Evolutionary conservation across 2,113 vertebrate genomes (phyloP).

Genomic region (Microcebus murinus): DNA sequence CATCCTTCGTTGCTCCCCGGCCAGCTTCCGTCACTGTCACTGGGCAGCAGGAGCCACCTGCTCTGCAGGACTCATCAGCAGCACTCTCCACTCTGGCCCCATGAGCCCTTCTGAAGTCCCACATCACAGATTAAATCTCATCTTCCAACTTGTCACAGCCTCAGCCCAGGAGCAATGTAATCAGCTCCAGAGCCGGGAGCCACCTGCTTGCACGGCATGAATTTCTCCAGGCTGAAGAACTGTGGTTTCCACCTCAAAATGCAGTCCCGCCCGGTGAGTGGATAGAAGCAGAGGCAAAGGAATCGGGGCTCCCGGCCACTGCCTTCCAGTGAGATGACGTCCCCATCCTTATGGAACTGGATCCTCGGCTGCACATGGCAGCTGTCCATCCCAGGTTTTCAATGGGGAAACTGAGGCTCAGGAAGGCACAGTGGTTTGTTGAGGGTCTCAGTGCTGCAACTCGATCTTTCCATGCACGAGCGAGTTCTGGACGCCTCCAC

Average conservation of each 20-base stretch:
- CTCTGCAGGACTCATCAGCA: rapidly evolving
- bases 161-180: rapidly evolving
- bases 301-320: too few species aligned
- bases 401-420: rapidly evolving
- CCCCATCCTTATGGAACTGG: rapidly evolving
- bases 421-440: background rate
- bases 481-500: rapidly evolving
- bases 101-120: rapidly evolving
- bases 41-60: rapidly evolving
- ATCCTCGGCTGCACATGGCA: rapidly evolving
- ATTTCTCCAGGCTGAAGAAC: background rate
- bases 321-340: rapidly evolving
- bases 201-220: rapidly evolving
- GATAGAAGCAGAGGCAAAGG: rapidly evolving
- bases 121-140: rapidly evolving
- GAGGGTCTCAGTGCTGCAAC: rapidly evolving
- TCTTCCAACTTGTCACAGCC: background rate
- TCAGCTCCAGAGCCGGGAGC: rapidly evolving
- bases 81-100: too few species aligned
- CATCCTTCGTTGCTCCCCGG: rapidly evolving
- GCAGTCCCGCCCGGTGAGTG: background rate
- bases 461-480: rapidly evolving
- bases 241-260: rapidly evolving
- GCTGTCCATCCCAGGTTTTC: rapidly evolving
- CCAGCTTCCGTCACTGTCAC: background rate